phyloP scores from a whole-genome alignment of 2,113 vertebrate species.

The Paradisaea rubra region DNA sequence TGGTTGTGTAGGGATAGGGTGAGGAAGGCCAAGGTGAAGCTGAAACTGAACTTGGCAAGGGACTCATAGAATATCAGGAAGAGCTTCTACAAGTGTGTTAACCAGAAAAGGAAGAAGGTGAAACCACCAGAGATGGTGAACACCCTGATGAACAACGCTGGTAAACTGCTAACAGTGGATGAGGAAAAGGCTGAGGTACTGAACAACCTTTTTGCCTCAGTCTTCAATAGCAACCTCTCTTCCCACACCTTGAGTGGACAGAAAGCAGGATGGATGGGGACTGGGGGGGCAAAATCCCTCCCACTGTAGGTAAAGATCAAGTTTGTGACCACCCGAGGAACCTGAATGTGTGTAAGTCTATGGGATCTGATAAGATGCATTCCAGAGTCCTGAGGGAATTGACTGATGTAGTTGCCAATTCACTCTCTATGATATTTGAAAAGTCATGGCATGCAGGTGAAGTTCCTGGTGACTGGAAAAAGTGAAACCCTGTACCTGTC shows the following conservation, averaged over 20 bases:
- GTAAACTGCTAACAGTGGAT: not conserved
- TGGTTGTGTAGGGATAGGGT: not conserved
- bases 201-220: not conserved
- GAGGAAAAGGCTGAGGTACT: not conserved
- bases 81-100: not conserved
- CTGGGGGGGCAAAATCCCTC: not conserved
- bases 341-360: not conserved
- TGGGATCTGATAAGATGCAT: not conserved
- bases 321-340: not conserved
- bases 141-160: rapidly evolving
- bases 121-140: not conserved
- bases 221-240: not conserved
- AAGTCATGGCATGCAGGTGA: not conserved
- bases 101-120: not conserved
- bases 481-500: not conserved
- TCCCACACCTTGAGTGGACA: no score
- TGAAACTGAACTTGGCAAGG: not conserved
- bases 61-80: not conserved
- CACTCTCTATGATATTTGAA: not conserved
- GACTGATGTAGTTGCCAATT: not conserved
- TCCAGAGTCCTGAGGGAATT: not conserved
- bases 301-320: not conserved
- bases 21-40: not conserved
- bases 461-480: not conserved
- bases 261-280: not conserved